Evolutionary conservation across 1,140 invertebrate genomes (phyloP).

Genomic region (Heliconius himera): DNA sequence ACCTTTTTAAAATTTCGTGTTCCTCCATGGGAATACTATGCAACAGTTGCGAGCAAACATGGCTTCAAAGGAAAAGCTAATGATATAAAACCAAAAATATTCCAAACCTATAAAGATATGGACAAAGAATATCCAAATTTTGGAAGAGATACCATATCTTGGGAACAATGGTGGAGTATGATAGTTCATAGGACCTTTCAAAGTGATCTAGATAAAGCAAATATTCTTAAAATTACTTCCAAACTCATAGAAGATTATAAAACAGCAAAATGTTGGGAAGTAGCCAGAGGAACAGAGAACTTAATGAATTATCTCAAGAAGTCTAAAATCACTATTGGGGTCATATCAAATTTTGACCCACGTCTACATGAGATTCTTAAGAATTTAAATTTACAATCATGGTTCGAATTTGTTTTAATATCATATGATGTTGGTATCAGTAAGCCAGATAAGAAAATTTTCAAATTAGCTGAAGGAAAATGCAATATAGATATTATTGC

Average conservation of each 20-base stretch:
- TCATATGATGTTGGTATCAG: conserved; percentile 88
- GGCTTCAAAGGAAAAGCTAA: conserved; percentile 85
- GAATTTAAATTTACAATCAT: conserved; percentile 83
- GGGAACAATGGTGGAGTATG: conserved; percentile 91
- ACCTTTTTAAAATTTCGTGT: conserved; percentile 89
- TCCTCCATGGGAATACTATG: conserved; percentile 88
- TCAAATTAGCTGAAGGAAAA: conserved; percentile 85
- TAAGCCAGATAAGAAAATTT: conserved; percentile 90
- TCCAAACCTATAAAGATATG: conserved; percentile 84
- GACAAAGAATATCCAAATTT: conserved; percentile 89
- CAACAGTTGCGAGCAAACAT: conserved; percentile 85
- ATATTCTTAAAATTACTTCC: conserved; percentile 78
- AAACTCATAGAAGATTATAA: conserved; percentile 86
- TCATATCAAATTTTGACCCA: conserved; percentile 95
- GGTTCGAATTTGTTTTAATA: conserved; percentile 91
- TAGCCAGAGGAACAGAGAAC: conserved; percentile 84
- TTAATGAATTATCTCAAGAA: conserved; percentile 84
- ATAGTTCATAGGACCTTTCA: conserved; percentile 86
- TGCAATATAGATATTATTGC: conserved; percentile 73
- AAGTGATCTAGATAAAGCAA: conserved; percentile 57
- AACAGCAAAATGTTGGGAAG: conserved; percentile 87
- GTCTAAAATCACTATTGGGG: conserved; percentile 83
- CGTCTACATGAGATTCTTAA: conserved; percentile 86
- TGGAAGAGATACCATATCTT: conserved; percentile 86
- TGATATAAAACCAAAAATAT: conserved; percentile 85